phyloP scores from a whole-genome alignment of 2,888 invertebrate genomes.

The Crocallis elinguaria region DNA sequence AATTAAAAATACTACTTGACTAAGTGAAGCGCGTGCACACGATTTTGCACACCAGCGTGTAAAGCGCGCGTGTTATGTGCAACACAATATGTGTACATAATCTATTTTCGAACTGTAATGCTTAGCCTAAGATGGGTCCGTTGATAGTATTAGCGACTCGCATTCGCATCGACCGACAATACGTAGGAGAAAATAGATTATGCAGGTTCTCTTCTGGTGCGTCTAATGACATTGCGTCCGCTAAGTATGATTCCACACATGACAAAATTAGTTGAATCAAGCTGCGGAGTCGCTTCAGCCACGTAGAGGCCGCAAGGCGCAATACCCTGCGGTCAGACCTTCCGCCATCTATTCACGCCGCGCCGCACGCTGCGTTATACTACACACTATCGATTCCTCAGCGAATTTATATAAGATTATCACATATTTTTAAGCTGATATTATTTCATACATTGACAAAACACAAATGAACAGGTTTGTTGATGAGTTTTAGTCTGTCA shows the following conservation, averaged over 20 bases:
- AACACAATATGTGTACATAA: too few species aligned
- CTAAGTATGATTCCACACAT: not conserved
- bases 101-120: too few species aligned
- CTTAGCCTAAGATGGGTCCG: too few species aligned
- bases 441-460: conserved; percentile 3
- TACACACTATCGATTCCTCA: not conserved
- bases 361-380: conserved; percentile 21
- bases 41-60: too few species aligned
- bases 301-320: not conserved
- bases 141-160: too few species aligned
- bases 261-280: not conserved
- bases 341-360: conserved; percentile 16
- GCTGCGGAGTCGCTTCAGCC: not conserved
- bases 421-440: not conserved
- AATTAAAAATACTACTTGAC: too few species aligned
- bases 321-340: conserved; percentile 15
- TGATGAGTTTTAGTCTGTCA: not conserved
- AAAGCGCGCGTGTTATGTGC: too few species aligned
- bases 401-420: conserved; percentile 3
- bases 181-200: too few species aligned
- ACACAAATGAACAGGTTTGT: not conserved
- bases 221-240: not conserved
- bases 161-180: too few species aligned
- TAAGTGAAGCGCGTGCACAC: too few species aligned
- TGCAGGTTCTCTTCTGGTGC: not conserved